Evolutionary conservation across 92 coral and sea anemone genomes (phyloP), one percentile per base, ranked within the genome.

Genomic region (Meandrina meandrites): DNA sequence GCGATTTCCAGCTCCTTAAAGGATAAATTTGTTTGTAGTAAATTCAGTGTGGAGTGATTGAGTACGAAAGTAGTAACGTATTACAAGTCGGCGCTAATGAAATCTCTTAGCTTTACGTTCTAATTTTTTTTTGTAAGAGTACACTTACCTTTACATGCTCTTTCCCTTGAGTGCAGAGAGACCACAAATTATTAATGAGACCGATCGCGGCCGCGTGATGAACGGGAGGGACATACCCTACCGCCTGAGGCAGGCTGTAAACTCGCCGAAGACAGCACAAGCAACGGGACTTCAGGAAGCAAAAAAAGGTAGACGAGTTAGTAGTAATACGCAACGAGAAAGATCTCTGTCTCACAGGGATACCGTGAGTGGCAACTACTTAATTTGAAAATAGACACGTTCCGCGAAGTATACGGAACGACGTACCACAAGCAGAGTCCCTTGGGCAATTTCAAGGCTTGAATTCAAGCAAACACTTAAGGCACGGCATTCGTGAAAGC

Each of bases 201-300:
- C 84, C 90, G 24, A 95, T 27, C 9, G 86, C 85, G 36, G 94
- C 98, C 9, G 92, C 83, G 34, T 93, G 98, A 78, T 95, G 96
- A 45, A 95, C 96, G 1, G 98, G 93, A 48, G 96, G 94, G 79
- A 95, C 88, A 69, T 88, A 83, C 4, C 76, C 51, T 56, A 82
- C 89, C 21, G 84, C 93, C 28, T 85, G 60, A 0, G 89, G 72
- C 56, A 85, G 48, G 28, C 81, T 64, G 87, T 89, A 94, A 22
- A 94, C 88, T 24, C 90, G 73, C 71, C 77, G 80, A 14, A 94
- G 90, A 80, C 98, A 91, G 48, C 88, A 66, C 67, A 94, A 77
- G 80, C 75, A 91, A 30, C 86, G 90, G 67, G 51, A 69, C 91
- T 87, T 70, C 15, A 56, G 81, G 21, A 21, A 58, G 19, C 34